These are phyloP conservation scores for Pteropus rufus DNA, from an alignment of 2,797 vertebrate genomes.

Conservation along the genomic window DNA sequence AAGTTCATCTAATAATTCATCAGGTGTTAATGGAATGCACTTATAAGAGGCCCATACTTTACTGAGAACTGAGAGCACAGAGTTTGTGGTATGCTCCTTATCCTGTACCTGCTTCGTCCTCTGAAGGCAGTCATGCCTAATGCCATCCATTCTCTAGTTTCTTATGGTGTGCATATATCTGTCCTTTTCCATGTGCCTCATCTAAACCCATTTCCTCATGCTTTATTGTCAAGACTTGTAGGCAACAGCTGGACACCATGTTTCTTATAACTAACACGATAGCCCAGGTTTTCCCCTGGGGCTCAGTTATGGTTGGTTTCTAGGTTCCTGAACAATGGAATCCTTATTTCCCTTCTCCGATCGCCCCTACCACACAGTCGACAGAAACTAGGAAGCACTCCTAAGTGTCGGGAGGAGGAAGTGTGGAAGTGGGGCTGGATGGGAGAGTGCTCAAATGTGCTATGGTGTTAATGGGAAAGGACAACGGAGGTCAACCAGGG, in stretches of 20 bases:
- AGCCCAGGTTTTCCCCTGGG: background rate
- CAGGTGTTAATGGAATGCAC: background rate
- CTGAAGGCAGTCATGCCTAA: background rate
- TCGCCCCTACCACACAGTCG: background rate
- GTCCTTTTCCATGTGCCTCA: background rate
- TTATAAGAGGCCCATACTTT: background rate
- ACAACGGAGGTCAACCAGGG: background rate
- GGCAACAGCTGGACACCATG: background rate
- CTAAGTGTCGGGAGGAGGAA: background rate
- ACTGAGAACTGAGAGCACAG: background rate
- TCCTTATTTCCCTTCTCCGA: background rate
- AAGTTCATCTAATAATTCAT: background rate
- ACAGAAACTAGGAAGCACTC: background rate
- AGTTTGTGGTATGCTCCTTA: background rate
- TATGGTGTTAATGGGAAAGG: background rate
- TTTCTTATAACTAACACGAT: background rate
- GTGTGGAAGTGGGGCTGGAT: background rate
- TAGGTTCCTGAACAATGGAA: background rate
- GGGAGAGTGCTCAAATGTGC: background rate
- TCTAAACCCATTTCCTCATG: background rate
- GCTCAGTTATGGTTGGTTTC: background rate
- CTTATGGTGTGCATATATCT: background rate
- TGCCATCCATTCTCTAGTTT: background rate
- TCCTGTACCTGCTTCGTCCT: background rate
- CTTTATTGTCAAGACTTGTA: background rate